Evolutionary conservation across 1,140 invertebrate genomes (phyloP).

Genomic region (Meloidogyne exigua): DNA sequence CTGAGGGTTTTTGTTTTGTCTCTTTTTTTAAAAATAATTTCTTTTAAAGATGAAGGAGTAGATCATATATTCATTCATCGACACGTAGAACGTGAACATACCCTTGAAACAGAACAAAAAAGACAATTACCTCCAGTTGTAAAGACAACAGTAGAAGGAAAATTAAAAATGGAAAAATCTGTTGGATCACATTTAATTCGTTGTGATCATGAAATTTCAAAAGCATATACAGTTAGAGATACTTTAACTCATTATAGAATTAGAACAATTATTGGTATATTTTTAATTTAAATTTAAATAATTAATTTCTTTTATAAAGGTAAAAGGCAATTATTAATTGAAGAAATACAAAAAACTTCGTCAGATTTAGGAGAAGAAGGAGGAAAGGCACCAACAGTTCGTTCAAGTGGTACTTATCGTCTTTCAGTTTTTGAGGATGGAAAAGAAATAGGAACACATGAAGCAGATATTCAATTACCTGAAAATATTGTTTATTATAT

Average conservation of each 20-base stretch:
- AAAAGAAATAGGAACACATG: conserved; percentile 48
- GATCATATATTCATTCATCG: conserved; percentile 19
- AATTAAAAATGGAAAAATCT: conserved; percentile 52
- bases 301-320: background rate
- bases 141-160: conserved; percentile 49
- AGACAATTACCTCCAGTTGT: conserved; percentile 43
- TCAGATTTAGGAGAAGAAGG: conserved; percentile 12
- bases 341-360: conserved; percentile 35
- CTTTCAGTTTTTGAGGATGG: conserved; percentile 51
- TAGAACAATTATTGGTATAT: conserved; percentile 40
- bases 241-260: conserved; percentile 50
- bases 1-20: background rate
- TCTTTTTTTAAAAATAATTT: background rate
- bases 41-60: background rate
- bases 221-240: conserved; percentile 50
- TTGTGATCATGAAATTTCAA: conserved; percentile 46
- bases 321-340: conserved; percentile 42
- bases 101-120: conserved; percentile 17
- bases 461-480: conserved; percentile 47
- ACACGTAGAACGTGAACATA: conserved; percentile 16
- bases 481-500: conserved; percentile 50
- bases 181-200: conserved; percentile 39
- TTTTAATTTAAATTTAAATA: background rate
- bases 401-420: conserved; percentile 40
- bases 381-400: conserved; percentile 24